Percentiles rank a stretch among this genome's conserved stretches.
These are phyloP conservation scores for Mythimna impura DNA, from an alignment of 2,888 invertebrate genomes.

Conservation along the genomic window DNA sequence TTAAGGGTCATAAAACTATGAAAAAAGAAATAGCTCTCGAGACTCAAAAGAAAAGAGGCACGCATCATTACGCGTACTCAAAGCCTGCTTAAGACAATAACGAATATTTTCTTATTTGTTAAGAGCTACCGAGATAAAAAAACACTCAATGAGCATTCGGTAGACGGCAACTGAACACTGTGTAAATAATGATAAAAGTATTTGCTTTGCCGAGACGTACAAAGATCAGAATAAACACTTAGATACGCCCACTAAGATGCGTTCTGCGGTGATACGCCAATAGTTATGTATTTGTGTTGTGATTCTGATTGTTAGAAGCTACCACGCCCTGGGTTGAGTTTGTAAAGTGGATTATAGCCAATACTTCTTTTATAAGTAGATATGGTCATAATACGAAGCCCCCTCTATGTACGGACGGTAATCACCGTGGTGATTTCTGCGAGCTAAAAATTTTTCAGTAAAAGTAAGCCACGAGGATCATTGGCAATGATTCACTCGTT, in stretches of 20 bases:
- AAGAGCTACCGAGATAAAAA: conserved; percentile 75
- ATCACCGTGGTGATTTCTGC: too few species aligned
- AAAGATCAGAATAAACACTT: conserved; percentile 87
- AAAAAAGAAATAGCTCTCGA: conserved; percentile 46
- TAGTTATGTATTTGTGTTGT: conserved; percentile 70
- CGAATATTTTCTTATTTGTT: conserved; percentile 75
- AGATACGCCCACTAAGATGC: conserved; percentile 80
- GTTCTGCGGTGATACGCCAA: conserved; percentile 76
- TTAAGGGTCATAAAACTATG: conserved; percentile 41
- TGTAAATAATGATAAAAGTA: conserved; percentile 89
- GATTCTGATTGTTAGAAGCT: conserved; percentile 56
- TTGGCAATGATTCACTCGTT: too few species aligned
- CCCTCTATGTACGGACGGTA: too few species aligned
- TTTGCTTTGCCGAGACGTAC: conserved; percentile 86
- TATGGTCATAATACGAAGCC: not conserved
- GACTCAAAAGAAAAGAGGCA: conserved; percentile 52
- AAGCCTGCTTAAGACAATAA: conserved; percentile 74
- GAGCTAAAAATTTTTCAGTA: too few species aligned
- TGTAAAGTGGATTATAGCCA: conserved; percentile 23
- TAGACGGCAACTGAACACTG: conserved; percentile 85
- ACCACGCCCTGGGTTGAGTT: conserved; percentile 47
- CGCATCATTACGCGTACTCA: conserved; percentile 61
- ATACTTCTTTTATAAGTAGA: conserved; percentile 8
- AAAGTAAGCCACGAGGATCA: too few species aligned
- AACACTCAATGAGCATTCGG: conserved; percentile 79